phyloP scores from a whole-genome alignment of 2,797 vertebrate species.

The Brotogeris chrysoptera region DNA sequence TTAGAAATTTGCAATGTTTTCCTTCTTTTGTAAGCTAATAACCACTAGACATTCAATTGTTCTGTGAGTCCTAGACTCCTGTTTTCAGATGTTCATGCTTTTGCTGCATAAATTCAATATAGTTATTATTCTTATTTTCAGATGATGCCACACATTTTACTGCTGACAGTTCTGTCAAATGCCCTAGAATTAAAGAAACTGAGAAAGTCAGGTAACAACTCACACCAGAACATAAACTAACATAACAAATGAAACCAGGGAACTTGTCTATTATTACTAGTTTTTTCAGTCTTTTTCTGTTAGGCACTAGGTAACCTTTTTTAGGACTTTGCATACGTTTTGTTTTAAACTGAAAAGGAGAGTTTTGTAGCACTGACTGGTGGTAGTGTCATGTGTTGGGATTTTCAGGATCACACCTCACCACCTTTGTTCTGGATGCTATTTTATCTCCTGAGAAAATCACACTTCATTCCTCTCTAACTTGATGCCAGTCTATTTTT shows the following conservation, averaged over 20 bases:
- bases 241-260: neutral
- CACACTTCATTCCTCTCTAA: slow-evolving; percentile 16
- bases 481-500: neutral
- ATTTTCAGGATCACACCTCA: slow-evolving; percentile 50
- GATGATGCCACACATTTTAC: neutral
- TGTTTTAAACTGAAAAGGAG: neutral
- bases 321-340: neutral
- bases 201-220: neutral
- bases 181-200: neutral
- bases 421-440: slow-evolving; percentile 35
- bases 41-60: neutral
- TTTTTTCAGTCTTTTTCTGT: neutral
- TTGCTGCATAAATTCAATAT: neutral
- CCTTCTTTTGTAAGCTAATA: neutral
- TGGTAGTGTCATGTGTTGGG: neutral
- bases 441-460: slow-evolving; percentile 41
- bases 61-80: neutral
- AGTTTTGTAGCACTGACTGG: neutral
- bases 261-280: neutral
- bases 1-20: slow-evolving; percentile 24
- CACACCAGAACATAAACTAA: neutral
- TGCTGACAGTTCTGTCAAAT: slow-evolving; percentile 14
- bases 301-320: neutral
- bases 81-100: neutral
- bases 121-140: slow-evolving; percentile 10